Conservation (phyloP, 2,888 invertebrate species). For the Hipparchia semele region DNA sequence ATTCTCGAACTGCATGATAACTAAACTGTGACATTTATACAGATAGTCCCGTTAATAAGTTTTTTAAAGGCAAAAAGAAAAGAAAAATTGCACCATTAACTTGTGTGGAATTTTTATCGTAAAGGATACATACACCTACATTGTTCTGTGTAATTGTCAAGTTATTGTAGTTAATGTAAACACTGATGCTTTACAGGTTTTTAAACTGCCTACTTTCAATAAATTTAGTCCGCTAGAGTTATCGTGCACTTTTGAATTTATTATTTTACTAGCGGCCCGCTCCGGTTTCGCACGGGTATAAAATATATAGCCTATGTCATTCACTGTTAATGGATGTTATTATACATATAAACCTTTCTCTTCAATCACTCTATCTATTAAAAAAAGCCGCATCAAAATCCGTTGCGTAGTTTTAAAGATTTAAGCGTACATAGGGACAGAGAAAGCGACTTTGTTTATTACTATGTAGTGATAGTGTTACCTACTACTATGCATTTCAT, state of each 20-base stretch:
- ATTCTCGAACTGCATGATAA: background rate
- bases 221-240: background rate
- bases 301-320: too few species aligned
- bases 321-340: too few species aligned
- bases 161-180: constrained; percentile 1
- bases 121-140: background rate
- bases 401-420: too few species aligned
- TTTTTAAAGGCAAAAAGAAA: background rate
- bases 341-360: too few species aligned
- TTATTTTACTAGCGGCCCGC: background rate
- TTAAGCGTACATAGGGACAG: too few species aligned
- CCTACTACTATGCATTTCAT: too few species aligned
- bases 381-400: too few species aligned
- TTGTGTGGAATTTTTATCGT: constrained; percentile 16
- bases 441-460: too few species aligned
- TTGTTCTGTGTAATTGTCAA: background rate
- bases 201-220: background rate
- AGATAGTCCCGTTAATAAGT: constrained; percentile 27
- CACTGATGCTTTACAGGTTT: constrained; percentile 1
- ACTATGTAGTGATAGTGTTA: too few species aligned
- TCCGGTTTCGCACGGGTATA: too few species aligned
- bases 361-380: too few species aligned
- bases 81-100: constrained; percentile 1
- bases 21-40: constrained; percentile 6
- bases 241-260: background rate